Base-by-base conservation (phyloP, 2,888 invertebrate genomes). In the Tipula lateralis region DNA sequence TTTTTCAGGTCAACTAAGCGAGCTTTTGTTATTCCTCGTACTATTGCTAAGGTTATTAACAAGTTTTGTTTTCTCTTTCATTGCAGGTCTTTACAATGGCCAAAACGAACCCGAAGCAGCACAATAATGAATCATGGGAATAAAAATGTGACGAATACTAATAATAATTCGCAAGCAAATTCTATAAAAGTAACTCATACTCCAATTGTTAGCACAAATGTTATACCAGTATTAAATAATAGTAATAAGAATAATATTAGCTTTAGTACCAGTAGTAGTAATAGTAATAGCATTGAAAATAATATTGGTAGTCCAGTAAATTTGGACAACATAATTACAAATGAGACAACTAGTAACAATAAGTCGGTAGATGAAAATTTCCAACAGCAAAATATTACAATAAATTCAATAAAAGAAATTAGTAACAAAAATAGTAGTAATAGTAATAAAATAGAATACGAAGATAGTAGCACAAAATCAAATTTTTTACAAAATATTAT, bases 61-160 rank as follows among this genome's bases (percentile, higher is more conserved):
- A 19, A n/a, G 29, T 29, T 44, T 2, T 66, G 83, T 36, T 84
- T 84, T 29, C 81, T 84, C 29, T 24, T 84, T 85, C n/a, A n/a
- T n/a, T 85, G 9, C 84, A 86, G 86, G 83, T 84, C 84, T 50
- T 50, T 30, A 36, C 85, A 86, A 85, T 86, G 86, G 86, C 86
- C 86, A 50, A 86, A 86, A 85, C 84, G 86, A 50, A 85, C 86
- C 50, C 85, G 84, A 44, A 85, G 83, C n/a, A 83, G 85, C 34
- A 29, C 19, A 50, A 82, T 82, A 24, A 39, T 84, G 29, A 32
- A 29, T 80, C 85, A 84, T 85, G 83, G 84, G 66, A 85, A 85
- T 83, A 83, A 85, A 85, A 50, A 44, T 85, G 29, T 16, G 84
- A 83, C 84, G 84, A 85, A 13, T 44, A 36, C n/a, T 29, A 84